phyloP scores from a whole-genome alignment of 2,888 invertebrate genomes.

The Lissonota sp. region DNA sequence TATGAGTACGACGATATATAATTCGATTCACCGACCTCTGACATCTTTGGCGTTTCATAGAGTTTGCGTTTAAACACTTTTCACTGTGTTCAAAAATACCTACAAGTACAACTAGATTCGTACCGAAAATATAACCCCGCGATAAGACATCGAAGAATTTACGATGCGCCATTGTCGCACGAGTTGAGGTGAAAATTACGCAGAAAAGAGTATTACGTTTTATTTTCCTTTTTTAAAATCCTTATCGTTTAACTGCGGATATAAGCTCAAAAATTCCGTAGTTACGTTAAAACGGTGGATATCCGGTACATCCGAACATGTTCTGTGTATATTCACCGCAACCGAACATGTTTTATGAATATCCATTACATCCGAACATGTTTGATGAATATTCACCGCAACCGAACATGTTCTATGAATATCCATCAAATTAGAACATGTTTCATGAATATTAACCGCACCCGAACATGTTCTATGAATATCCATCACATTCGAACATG shows the following conservation, averaged over 20 bases:
- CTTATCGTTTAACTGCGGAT: background rate
- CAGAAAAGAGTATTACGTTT: background rate
- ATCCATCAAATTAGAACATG: too few relatives aligned
- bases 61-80: background rate
- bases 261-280: too few relatives aligned
- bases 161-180: constrained; percentile 2
- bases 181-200: background rate
- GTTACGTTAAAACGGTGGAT: too few relatives aligned
- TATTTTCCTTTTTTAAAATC: background rate
- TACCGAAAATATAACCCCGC: constrained; percentile 39
- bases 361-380: too few relatives aligned
- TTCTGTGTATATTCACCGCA: too few relatives aligned
- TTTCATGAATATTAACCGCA: too few relatives aligned
- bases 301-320: too few relatives aligned
- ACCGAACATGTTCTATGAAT: too few relatives aligned
- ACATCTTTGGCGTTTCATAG: constrained; percentile 28
- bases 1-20: constrained; percentile 36
- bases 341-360: too few relatives aligned
- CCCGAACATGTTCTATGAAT: too few relatives aligned
- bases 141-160: constrained; percentile 18
- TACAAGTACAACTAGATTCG: constrained; percentile 18
- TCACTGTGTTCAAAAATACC: constrained; percentile 37
- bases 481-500: too few relatives aligned
- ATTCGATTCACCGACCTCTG: constrained; percentile 60
- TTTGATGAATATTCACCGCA: too few relatives aligned